Conservation (phyloP, 2,113 vertebrate genomes). For the Bubalus kerabau region DNA sequence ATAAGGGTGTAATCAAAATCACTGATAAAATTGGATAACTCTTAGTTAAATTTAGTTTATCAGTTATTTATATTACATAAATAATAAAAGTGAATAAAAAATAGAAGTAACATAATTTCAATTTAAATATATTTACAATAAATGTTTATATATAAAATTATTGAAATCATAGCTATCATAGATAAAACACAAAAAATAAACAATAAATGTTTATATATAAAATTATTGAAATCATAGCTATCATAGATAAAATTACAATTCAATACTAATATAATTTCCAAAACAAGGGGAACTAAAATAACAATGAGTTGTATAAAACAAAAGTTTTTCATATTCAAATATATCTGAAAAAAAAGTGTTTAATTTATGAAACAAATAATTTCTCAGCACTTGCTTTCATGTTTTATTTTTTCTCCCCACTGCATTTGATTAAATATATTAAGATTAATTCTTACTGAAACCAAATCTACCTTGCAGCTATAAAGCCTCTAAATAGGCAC, state of each 20-base stretch:
- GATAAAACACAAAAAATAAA: background rate
- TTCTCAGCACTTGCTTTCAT: background rate
- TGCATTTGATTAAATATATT: background rate
- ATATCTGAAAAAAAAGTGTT: background rate
- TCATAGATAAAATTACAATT: background rate
- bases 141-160: background rate
- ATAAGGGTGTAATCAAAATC: background rate
- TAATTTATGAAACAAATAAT: background rate
- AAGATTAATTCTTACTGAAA: background rate
- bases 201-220: background rate
- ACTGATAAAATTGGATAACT: background rate
- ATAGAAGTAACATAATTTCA: background rate
- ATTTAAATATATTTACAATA: background rate
- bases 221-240: background rate
- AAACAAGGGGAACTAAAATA: background rate
- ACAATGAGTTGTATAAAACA: background rate
- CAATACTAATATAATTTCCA: background rate
- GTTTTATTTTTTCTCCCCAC: background rate
- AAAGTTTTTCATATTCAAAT: background rate
- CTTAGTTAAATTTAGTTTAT: background rate
- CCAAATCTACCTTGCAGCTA: background rate
- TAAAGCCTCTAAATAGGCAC: background rate
- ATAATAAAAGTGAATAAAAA: background rate
- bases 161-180: background rate
- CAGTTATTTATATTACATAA: background rate